Base-by-base conservation (phyloP, 2,888 invertebrate species). In the Cerceris ruficornis region DNA sequence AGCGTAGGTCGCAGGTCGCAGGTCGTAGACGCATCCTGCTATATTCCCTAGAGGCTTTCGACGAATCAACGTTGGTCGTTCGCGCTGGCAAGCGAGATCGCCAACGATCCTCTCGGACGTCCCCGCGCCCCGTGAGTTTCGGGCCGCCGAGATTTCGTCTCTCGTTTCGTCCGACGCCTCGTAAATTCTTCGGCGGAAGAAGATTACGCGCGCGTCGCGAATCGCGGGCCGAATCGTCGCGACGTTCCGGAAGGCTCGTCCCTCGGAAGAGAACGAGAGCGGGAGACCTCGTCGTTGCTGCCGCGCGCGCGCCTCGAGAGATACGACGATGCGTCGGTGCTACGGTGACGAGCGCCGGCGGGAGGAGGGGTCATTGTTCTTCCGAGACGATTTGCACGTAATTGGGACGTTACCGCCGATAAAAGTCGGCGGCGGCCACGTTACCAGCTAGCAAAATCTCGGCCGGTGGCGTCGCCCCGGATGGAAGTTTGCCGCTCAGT, bases 401-500 rank as follows among this genome's bases (percentile, higher is more conserved):
- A 69, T 74, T 64, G 59, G 58, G 15, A 62, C 14, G 68, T 59
- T 52, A 64, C 17, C 39, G 59, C 50, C 62, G 58, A 54, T 59
- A 41, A 61, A 67, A 41, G n/a, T 58, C 54, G 13, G 41, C 43
- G 64, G 0, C 15, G 28, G 42, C 39, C 8, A 43, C 55, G 50
- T 62, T 42, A 42, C 15, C 64, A n/a, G 9, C 58, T 43, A 54
- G n/a, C 52, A 68, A 74, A 69, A 64, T 58, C 58, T 58, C 58
- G 4, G 41, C 57, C 42, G 15, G 43, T 28, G 8, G 50, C 59
- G 66, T 54, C 50, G 61, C 41, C 62, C 61, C 42, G 43, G 46
- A 50, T 14, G 7, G 42, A 62, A 73, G 66, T 67, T 72, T 72
- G 67, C 67, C 43, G 41, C 17, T 8, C 66, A 54, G 46, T 72